Conservation (phyloP, 2,113 vertebrate species). For the Cyprinodon tularosa region DNA sequence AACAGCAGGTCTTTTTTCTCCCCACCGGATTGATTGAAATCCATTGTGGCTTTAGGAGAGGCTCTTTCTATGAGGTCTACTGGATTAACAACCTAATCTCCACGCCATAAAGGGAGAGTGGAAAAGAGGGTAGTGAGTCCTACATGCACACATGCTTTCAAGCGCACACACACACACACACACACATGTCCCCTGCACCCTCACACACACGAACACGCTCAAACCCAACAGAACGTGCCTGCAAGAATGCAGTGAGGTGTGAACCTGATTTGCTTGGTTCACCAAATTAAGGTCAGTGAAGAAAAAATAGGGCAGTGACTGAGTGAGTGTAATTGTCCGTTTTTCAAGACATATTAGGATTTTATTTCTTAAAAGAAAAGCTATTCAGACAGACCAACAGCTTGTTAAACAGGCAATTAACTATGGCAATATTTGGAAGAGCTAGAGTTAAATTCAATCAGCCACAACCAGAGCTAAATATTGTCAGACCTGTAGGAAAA, state of each 20-base stretch:
- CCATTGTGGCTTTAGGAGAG: conserved; percentile 68
- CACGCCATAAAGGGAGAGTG: conserved; percentile 61
- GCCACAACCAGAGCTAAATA: not conserved
- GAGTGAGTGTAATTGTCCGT: not conserved
- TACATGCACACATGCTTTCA: conserved; percentile 24
- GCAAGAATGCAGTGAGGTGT: conserved; percentile 47
- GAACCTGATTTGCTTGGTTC: conserved; percentile 36
- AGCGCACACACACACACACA: conserved; percentile 12
- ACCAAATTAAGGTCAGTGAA: conserved; percentile 47
- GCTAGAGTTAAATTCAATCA: not conserved
- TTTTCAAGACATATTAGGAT: not conserved
- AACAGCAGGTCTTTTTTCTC: conserved; percentile 59
- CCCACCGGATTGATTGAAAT: conserved; percentile 61
- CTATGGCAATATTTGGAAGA: not conserved
- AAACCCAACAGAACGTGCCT: conserved; percentile 16
- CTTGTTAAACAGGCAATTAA: not conserved
- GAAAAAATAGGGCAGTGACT: conserved; percentile 22
- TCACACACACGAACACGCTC: conserved; percentile 21
- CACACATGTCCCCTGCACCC: not conserved
- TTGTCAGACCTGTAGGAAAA: not conserved
- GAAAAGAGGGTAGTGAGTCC: conserved; percentile 25
- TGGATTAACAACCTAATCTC: conserved; percentile 75
- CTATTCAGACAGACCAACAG: not conserved
- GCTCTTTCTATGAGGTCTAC: conserved; percentile 66
- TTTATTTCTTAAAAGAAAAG: not conserved